Evolutionary conservation across 2,113 vertebrate genomes (phyloP).

Genomic region (Entelurus aequoreus): DNA sequence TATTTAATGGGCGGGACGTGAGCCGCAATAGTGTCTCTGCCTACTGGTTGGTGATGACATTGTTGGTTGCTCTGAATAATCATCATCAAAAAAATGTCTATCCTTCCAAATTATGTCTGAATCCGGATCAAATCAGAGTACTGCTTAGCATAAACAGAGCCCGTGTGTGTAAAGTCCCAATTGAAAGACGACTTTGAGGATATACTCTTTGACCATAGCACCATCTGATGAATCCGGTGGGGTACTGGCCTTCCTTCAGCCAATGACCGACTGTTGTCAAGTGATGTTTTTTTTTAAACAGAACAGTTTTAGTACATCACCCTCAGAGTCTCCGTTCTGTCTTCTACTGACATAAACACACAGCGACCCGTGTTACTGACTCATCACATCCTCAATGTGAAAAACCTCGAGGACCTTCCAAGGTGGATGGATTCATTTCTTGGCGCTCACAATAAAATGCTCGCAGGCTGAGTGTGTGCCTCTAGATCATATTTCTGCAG

Average conservation of each 20-base stretch:
- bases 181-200: too few species aligned
- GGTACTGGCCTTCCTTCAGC: too few species aligned
- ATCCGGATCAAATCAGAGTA: neutral
- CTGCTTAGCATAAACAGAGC: too few species aligned
- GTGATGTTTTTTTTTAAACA: neutral
- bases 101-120: neutral
- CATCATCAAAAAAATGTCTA: too few species aligned
- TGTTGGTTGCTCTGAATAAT: too few species aligned
- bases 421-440: conserved; percentile 53
- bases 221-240: too few species aligned
- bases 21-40: too few species aligned
- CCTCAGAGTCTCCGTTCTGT: conserved; percentile 20
- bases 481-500: conserved; percentile 63
- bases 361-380: conserved; percentile 24
- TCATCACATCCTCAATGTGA: conserved; percentile 30
- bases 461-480: conserved; percentile 48
- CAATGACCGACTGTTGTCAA: neutral
- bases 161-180: too few species aligned
- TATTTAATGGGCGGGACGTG: too few species aligned
- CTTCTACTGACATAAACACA: conserved; percentile 27
- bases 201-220: too few species aligned
- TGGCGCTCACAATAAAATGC: conserved; percentile 44
- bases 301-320: neutral
- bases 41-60: too few species aligned
- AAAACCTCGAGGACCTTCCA: conserved; percentile 49